Evolutionary conservation across 1,140 invertebrate species (phyloP), one percentile per base, ranked within the genome.

Genomic region (Papilio glaucus): DNA sequence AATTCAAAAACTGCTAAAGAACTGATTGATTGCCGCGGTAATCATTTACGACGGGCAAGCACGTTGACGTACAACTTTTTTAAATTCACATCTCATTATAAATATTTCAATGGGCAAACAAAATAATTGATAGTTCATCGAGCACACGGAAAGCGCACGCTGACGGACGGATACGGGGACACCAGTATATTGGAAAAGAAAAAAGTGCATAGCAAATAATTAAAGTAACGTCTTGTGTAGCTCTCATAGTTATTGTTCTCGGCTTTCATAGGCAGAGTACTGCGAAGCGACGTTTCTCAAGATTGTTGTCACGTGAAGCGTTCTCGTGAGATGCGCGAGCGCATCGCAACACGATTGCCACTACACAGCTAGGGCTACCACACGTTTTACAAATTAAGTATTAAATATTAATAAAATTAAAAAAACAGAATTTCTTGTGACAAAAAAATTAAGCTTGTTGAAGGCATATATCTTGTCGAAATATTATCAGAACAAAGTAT

Each of bases 191-290:
- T n/a, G n/a, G n/a, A n/a, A n/a, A n/a, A n/a, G n/a, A n/a, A n/a
- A n/a, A n/a, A n/a, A n/a, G n/a, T n/a, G n/a, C n/a, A 78, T 74
- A 49, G 74, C 75, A 78, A 78, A 75, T 77, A 82, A 60, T 74
- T 73, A 76, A 73, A 73, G 83, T 79, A 85, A 80, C 87, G 87
- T 84, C 84, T 75, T 74, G 81, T 81, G 60, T 42, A 60, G 74
- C 82, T 86, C 85, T 78, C 87, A 86, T 83, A 78, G 77, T 81
- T 78, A 91, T 91, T 91, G 89, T 91, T 89, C 75, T 80, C 74
- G 73, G 84, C 89, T 90, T 91, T 91, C 89, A 82, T 85, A 79
- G 79, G 79, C 77, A 74, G 77, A 84, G 81, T 63, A 63, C 61
- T 63, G 37, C 61, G 61, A 63, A 63, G 2, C 13, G 61, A 39